Percentiles rank a stretch among this genome's conserved stretches.
These are phyloP conservation scores for Chydorus sphaericus DNA, from an alignment of 2,888 invertebrate species.

Conservation along the genomic window DNA sequence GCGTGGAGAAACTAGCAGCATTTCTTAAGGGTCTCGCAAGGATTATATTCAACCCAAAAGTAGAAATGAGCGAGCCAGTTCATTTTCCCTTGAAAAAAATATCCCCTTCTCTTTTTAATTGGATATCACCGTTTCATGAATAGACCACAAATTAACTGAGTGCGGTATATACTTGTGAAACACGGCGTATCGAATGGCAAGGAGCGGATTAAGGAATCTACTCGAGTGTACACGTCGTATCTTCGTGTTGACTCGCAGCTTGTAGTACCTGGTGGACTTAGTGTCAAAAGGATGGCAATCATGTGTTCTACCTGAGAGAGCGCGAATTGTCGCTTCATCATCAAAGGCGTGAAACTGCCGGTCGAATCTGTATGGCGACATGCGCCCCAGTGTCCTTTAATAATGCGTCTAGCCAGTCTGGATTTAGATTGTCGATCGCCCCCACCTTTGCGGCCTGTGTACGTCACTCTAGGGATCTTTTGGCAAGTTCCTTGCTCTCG, in stretches of 20 bases:
- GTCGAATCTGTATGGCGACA: neutral
- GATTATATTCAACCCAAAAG: neutral
- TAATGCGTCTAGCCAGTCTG: conserved; percentile 2
- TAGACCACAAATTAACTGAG: neutral
- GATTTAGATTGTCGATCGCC: neutral
- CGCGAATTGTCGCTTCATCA: neutral
- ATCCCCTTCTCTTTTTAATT: neutral
- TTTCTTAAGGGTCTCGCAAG: neutral
- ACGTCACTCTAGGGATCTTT: too few relatives aligned
- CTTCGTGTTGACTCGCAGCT: too few relatives aligned
- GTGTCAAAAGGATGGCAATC: neutral
- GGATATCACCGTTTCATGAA: neutral
- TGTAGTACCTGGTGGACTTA: too few relatives aligned
- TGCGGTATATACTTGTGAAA: neutral
- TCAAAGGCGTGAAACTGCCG: neutral
- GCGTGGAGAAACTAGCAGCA: conserved; percentile 2
- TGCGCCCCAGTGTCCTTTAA: neutral
- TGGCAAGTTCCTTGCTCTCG: too few relatives aligned
- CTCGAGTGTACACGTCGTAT: too few relatives aligned
- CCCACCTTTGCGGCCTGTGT: too few relatives aligned
- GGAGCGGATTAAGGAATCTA: too few relatives aligned
- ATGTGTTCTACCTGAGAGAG: neutral
- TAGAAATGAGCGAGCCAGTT: neutral
- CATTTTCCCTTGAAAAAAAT: too few relatives aligned
- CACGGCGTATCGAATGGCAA: neutral